Conservation (phyloP, 2,888 invertebrate species). For the Scaptodrosophila latifasciaeformis region DNA sequence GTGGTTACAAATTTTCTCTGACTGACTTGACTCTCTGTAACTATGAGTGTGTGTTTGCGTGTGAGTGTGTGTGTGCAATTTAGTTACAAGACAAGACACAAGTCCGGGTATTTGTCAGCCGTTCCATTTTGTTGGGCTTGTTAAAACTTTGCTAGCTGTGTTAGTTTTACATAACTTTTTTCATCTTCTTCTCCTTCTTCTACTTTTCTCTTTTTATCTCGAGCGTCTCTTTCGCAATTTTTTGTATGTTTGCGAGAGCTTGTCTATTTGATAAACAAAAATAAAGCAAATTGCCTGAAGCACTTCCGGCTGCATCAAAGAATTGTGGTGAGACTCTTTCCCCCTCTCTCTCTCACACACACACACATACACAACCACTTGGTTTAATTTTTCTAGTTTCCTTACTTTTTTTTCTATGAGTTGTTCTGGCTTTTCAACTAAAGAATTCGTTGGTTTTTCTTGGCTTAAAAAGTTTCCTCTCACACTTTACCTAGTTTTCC, state of each 20-base stretch:
- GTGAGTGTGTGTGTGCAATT: neutral
- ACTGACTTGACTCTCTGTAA: too few relatives aligned
- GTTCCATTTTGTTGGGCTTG: conserved; percentile 1
- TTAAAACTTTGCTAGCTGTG: neutral
- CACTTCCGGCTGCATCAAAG: conserved; percentile 14
- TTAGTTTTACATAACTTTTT: conserved; percentile 6
- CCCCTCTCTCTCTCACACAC: neutral
- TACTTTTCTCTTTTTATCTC: conserved; percentile 1
- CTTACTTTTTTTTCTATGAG: too few relatives aligned
- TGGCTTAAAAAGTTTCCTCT: too few relatives aligned
- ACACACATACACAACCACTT: neutral
- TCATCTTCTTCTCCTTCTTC: too few relatives aligned
- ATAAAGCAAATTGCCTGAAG: conserved; percentile 12
- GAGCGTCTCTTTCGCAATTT: neutral
- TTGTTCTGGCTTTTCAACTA: too few relatives aligned
- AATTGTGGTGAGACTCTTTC: neutral
- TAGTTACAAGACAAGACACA: conserved; percentile 1
- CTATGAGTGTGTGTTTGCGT: neutral
- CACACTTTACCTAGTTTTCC: too few relatives aligned
- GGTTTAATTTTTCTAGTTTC: too few relatives aligned
- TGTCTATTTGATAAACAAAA: conserved; percentile 6
- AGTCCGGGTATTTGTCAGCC: neutral
- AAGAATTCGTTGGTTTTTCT: too few relatives aligned
- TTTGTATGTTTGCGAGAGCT: neutral
- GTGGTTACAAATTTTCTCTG: too few relatives aligned